Conservation (phyloP, 2,888 invertebrate species). For the Tetramorium bicarinatum region DNA sequence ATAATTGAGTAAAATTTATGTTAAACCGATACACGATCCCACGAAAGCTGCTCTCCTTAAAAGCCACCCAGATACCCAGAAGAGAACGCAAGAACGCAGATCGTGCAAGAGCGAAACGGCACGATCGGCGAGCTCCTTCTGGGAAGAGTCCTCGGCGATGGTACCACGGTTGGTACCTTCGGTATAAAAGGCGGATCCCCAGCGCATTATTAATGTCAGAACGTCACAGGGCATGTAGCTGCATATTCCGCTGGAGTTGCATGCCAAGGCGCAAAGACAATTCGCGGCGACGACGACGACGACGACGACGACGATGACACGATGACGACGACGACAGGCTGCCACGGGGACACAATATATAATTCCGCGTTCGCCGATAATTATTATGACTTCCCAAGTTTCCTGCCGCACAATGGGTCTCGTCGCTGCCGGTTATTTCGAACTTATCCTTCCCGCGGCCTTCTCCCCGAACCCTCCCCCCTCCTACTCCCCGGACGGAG, state of each 20-base stretch:
- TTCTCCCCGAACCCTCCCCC: slow-evolving; percentile 58
- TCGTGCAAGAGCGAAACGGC: slow-evolving; percentile 42
- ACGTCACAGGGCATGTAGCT: slow-evolving; percentile 79
- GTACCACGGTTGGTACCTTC: slow-evolving; percentile 83
- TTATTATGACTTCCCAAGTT: slow-evolving; percentile 84
- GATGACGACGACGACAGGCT: slow-evolving; percentile 50
- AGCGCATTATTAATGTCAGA: slow-evolving; percentile 84
- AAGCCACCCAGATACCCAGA: slow-evolving; percentile 26
- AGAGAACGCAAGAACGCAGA: neutral
- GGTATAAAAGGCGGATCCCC: slow-evolving; percentile 72
- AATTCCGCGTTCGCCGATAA: slow-evolving; percentile 85
- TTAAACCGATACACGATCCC: neutral
- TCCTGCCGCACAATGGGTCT: slow-evolving; percentile 77
- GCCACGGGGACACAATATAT: slow-evolving; percentile 82
- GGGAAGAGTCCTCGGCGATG: slow-evolving; percentile 79
- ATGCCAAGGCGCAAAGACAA: slow-evolving; percentile 75
- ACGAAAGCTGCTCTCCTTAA: neutral
- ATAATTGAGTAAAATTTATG: slow-evolving; percentile 2
- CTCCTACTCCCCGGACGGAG: slow-evolving; percentile 40
- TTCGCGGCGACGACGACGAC: slow-evolving; percentile 63
- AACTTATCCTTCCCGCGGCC: slow-evolving; percentile 76
- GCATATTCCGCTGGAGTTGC: slow-evolving; percentile 76
- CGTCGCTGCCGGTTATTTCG: slow-evolving; percentile 73
- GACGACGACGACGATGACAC: slow-evolving; percentile 61
- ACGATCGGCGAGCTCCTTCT: slow-evolving; percentile 65